phyloP scores from a whole-genome alignment of 2,888 invertebrate species.

The Oscheius onirici region DNA sequence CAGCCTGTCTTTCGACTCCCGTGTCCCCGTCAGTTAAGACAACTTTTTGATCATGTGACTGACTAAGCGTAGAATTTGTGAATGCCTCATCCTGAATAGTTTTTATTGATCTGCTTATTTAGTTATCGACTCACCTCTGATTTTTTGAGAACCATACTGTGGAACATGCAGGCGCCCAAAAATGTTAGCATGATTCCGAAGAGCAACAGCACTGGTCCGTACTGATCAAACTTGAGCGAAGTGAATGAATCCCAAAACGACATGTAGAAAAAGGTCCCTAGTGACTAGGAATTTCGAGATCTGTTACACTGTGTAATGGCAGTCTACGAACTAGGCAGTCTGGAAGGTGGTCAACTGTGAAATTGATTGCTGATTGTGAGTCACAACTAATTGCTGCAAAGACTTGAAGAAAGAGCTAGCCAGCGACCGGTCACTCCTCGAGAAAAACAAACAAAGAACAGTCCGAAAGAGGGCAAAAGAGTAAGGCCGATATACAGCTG shows the following conservation, averaged over 20 bases:
- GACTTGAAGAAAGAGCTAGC: background rate
- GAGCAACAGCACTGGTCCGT: constrained; percentile 39
- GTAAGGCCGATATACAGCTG: background rate
- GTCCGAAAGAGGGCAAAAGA: background rate
- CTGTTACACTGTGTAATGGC: background rate
- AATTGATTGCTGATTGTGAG: too few species aligned
- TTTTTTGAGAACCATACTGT: constrained; percentile 10
- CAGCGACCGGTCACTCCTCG: background rate
- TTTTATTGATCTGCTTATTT: background rate
- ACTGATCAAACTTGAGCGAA: constrained; percentile 35
- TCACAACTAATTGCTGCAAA: too few species aligned
- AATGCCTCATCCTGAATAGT: constrained; percentile 6
- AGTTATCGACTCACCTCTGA: background rate
- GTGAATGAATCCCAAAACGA: constrained; percentile 10
- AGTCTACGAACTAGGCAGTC: background rate
- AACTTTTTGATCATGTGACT: background rate
- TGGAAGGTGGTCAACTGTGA: too few species aligned
- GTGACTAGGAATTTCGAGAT: background rate
- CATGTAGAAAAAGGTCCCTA: background rate
- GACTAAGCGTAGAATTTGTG: background rate
- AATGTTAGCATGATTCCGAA: constrained; percentile 39
- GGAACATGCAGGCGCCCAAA: constrained; percentile 40
- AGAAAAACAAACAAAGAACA: background rate
- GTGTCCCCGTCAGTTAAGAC: constrained; percentile 15
- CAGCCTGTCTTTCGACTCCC: background rate